phyloP scores from a whole-genome alignment of 2,888 invertebrate genomes.

The Eustalomyia histrio region DNA sequence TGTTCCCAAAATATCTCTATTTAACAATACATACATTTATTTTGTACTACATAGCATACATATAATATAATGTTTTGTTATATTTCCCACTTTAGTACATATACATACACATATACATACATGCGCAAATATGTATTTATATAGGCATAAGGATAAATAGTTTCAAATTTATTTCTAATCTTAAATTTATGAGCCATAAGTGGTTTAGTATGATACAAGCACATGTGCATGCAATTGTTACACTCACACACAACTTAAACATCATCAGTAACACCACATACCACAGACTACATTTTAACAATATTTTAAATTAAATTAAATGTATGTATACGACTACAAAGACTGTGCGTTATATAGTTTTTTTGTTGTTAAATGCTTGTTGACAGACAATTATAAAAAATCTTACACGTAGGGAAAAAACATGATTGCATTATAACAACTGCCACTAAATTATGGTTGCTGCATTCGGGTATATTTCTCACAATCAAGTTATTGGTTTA shows the following conservation, averaged over 20 bases:
- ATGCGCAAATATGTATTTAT: neutral
- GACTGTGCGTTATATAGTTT: neutral
- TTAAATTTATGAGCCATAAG: slow-evolving; percentile 58
- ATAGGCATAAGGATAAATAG: slow-evolving; percentile 38
- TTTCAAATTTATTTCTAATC: slow-evolving; percentile 61
- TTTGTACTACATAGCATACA: too few species aligned
- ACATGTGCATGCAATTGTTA: neutral
- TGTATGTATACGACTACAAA: neutral
- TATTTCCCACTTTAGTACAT: too few species aligned
- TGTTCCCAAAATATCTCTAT: slow-evolving; percentile 53
- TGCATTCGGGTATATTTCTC: too few species aligned
- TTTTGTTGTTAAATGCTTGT: too few species aligned
- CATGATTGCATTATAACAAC: too few species aligned
- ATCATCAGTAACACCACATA: slow-evolving; percentile 18
- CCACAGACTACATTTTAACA: slow-evolving; percentile 35
- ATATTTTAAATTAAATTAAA: slow-evolving; percentile 36
- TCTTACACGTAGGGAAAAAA: too few species aligned
- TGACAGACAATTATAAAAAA: too few species aligned
- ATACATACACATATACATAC: neutral
- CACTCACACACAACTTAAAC: slow-evolving; percentile 14
- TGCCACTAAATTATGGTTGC: too few species aligned
- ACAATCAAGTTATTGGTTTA: too few species aligned
- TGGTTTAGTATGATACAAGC: slow-evolving; percentile 29
- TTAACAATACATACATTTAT: neutral
- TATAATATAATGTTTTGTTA: slow-evolving; percentile 36